Evolutionary conservation across 92 coral and sea anemone genomes (phyloP), one percentile per base, ranked within the genome.

Genomic region (Muricea muricata): DNA sequence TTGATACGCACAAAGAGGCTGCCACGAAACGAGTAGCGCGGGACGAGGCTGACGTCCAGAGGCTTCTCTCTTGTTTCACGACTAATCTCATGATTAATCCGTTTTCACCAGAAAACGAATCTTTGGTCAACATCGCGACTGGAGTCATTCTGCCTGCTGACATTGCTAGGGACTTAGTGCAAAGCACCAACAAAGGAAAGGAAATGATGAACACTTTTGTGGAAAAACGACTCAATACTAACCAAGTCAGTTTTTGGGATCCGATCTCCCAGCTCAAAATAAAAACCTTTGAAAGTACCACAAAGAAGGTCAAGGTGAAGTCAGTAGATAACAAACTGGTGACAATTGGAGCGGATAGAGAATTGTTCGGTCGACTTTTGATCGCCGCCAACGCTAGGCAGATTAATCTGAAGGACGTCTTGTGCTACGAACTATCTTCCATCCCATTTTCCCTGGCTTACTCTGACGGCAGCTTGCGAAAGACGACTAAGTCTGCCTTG

Each of bases 111-210:
- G 83, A 87, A n/a, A 57, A 40, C 37, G 74, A 71, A 47, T 72
- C 82, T 13, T 68, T 83, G 8, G 28, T 70, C 57, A 90, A 91
- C 83, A 60, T 91, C 65, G 85, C 91, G 13, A 83, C 89, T 21
- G 93, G 93, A 25, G 85, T 85, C n/a, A 88, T 88, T 45, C 45
- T 91, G 14, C 92, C 92, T 29, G 71, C 75, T 31, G 80, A 75
- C 72, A 65, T 29, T 68, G 68, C 88, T 55, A 84, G 82, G 56
- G 80, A 50, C 70, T 77, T 91, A 29, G 21, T 34, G 9, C 6
- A 12, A 26, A 34, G 34, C 25, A 82, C 84, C 45, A 31, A 81
- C 39, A 65, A 48, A 17, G 82, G 74, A 37, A 40, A 32, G 31
- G 75, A 68, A 14, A 55, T 63, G 58, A 65, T 83, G 79, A 48